phyloP scores from a whole-genome alignment of 2,113 vertebrate species.

The Agelaius tricolor region DNA sequence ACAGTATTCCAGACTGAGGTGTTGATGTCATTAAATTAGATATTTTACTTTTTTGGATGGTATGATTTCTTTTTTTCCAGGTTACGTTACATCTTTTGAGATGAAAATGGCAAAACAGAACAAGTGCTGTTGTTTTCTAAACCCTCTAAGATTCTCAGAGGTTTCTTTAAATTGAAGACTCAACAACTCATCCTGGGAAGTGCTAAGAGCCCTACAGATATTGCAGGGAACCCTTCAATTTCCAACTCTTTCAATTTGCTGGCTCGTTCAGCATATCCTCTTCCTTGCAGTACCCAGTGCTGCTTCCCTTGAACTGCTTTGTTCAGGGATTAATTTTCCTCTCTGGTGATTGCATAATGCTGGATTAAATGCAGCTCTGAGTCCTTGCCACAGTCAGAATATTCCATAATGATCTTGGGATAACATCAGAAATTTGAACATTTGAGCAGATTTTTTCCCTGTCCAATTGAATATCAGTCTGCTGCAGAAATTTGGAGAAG shows the following conservation, averaged over 20 bases:
- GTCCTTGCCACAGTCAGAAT: not conserved
- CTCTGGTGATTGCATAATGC: not conserved
- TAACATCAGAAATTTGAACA: not conserved
- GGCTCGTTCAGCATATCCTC: not conserved
- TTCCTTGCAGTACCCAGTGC: not conserved
- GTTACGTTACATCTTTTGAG: not conserved
- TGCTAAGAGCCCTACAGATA: not conserved
- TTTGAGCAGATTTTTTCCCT: not conserved
- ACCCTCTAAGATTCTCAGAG: not conserved
- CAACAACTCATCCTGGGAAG: not conserved
- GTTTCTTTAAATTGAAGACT: not conserved
- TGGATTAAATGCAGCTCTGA: not conserved
- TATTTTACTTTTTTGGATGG: not conserved
- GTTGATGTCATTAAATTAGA: not conserved
- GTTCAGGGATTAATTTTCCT: not conserved
- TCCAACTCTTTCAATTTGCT: not conserved
- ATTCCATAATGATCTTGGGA: not conserved
- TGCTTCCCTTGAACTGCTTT: not conserved
- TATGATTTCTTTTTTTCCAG: not conserved
- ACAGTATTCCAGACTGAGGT: not conserved
- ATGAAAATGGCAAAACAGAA: not conserved
- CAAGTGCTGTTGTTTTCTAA: not conserved
- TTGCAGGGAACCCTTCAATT: not conserved
- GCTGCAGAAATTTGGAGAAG: not conserved
- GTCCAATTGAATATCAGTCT: not conserved